Evolutionary conservation across 2,888 invertebrate genomes (phyloP), one percentile per base, ranked within the genome.

Genomic region (Zygothrica quintamaculata): DNA sequence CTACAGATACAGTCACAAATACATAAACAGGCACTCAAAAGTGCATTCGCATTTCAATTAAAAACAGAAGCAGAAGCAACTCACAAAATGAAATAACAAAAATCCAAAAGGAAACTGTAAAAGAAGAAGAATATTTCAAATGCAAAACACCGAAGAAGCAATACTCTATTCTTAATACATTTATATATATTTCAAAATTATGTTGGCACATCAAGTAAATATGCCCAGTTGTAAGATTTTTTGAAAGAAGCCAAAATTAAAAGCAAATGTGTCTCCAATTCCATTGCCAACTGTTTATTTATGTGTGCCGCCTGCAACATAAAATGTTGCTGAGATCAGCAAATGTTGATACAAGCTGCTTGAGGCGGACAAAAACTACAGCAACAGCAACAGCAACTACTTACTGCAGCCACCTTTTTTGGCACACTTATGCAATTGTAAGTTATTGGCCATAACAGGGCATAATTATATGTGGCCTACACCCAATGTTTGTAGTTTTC

Each of bases 21-120:
- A 48, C 43, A 57, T 31, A 31, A 16, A 37, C 33, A 61, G 65
- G 37, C 67, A 67, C 82, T 84, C 74, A 65, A 87, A 74, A 82
- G 86, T 85, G 87, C 84, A 84, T 87, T 84, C 84, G 87, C 87
- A 79, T 84, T 84, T 87, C 77, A 85, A 87, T 84, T 87, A 77
- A 87, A 81, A 67, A 48, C 71, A 74, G 80, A 86, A 65, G 64
- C 77, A 29, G n/a, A n/a, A 48, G 60, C 42, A 29, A n/a, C n/a
- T n/a, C n/a, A n/a, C n/a, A 61, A 65, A 64, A 60, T 61, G 46
- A 66, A 57, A 59, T 39, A 67, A 55, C 11, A 57, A 64, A 55
- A 55, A 56, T 37, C 39, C 33, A 67, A 34, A 61, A 39, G 16
- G 25, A 67, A 73, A 37, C 50, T 36, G 25, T 26, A 33, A 42